Conservation (phyloP, 1,140 invertebrate species). For the Theocolax elegans region DNA sequence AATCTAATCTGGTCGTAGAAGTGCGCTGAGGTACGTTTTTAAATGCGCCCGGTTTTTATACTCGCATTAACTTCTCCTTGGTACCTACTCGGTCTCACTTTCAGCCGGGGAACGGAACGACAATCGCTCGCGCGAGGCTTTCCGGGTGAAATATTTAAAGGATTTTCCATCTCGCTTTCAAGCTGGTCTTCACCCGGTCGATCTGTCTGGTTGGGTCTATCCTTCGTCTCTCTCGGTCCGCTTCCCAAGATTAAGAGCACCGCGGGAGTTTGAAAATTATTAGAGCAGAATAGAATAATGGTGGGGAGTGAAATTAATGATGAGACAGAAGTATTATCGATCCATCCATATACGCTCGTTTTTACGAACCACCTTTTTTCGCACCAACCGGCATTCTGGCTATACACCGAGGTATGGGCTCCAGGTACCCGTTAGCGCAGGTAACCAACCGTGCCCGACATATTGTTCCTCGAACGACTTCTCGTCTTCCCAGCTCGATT, state of each 20-base stretch:
- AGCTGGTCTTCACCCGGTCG: no score
- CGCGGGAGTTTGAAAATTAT: neutral
- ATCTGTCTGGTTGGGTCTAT: neutral
- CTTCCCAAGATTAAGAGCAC: neutral
- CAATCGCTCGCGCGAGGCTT: neutral
- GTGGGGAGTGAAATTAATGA: slow-evolving; percentile 7
- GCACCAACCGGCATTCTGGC: no score
- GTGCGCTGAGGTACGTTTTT: neutral
- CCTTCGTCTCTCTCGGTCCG: neutral
- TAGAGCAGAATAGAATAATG: slow-evolving; percentile 19
- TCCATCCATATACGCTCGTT: no score
- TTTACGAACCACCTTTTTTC: no score
- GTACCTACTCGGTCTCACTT: neutral
- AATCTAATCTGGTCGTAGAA: slow-evolving; percentile 27
- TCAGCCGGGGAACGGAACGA: neutral
- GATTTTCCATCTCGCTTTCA: neutral
- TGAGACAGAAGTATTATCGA: slow-evolving; percentile 13
- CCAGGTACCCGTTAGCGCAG: no score
- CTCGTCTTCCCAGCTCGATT: no score
- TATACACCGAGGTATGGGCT: no score
- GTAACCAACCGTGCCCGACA: no score
- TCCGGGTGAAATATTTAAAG: slow-evolving; percentile 24
- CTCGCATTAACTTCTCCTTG: slow-evolving; percentile 21
- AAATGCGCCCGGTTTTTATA: slow-evolving; percentile 14
- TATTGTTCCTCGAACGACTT: no score